phyloP scores from a whole-genome alignment of 2,888 invertebrate genomes.

The Caenorhabditis sinica region DNA sequence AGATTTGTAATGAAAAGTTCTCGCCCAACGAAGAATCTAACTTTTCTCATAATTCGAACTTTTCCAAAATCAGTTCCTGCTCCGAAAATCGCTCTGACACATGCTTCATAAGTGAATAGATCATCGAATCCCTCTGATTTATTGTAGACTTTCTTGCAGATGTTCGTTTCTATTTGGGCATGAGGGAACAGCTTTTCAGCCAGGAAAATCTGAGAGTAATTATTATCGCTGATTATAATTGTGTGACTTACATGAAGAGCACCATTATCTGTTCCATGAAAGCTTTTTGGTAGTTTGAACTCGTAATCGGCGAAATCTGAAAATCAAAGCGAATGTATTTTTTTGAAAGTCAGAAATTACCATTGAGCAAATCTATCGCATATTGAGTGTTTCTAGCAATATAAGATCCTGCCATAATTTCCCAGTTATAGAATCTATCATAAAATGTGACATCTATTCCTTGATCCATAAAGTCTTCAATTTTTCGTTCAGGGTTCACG shows the following conservation, averaged over 20 bases:
- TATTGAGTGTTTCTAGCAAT: slow-evolving; percentile 60
- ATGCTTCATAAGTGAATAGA: slow-evolving; percentile 77
- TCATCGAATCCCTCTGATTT: slow-evolving; percentile 68
- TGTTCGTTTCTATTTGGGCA: slow-evolving; percentile 32
- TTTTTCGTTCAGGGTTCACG: slow-evolving; percentile 64
- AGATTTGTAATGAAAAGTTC: background rate
- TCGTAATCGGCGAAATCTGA: slow-evolving; percentile 69
- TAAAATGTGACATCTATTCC: slow-evolving; percentile 64
- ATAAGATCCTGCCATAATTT: slow-evolving; percentile 66
- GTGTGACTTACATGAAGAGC: slow-evolving; percentile 62
- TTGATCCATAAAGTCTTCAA: slow-evolving; percentile 61
- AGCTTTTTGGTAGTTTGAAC: slow-evolving; percentile 62
- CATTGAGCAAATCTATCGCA: slow-evolving; percentile 57
- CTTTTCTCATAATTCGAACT: slow-evolving; percentile 66
- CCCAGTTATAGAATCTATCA: slow-evolving; percentile 68
- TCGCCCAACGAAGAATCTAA: too few relatives aligned
- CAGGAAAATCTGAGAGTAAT: slow-evolving; percentile 55
- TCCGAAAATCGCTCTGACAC: slow-evolving; percentile 74
- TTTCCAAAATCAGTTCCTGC: slow-evolving; percentile 59
- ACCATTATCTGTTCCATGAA: slow-evolving; percentile 73
- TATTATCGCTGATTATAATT: background rate
- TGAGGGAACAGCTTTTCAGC: slow-evolving; percentile 63
- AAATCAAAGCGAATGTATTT: background rate
- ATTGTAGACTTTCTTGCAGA: slow-evolving; percentile 65
- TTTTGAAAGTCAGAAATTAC: slow-evolving; percentile 2